Evolutionary conservation across 2,888 invertebrate species (phyloP).

Genomic region (Charanyca ferruginea): DNA sequence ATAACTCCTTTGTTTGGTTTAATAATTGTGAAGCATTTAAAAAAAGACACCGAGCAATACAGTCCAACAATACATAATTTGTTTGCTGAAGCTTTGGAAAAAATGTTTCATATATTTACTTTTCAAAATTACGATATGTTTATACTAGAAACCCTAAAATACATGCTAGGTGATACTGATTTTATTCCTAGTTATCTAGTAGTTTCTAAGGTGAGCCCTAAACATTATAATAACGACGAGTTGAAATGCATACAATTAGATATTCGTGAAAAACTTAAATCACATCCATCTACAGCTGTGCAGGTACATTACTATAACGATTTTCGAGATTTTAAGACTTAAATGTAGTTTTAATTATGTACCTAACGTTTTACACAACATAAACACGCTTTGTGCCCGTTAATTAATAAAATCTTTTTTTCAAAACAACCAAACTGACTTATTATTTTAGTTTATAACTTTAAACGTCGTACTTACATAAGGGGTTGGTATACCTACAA

Average conservation of each 20-base stretch:
- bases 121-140: background rate
- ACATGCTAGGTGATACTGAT: constrained; percentile 45
- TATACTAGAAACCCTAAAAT: constrained; percentile 37
- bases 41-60: constrained; percentile 54
- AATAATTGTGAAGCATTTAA: constrained; percentile 50
- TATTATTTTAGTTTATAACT: too few relatives aligned
- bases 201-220: constrained; percentile 33
- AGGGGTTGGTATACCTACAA: too few relatives aligned
- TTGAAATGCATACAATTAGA: constrained; percentile 34
- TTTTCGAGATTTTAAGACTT: constrained; percentile 15
- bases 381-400: too few relatives aligned
- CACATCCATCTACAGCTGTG: constrained; percentile 56
- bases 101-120: background rate
- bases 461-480: too few relatives aligned
- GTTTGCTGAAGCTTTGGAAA: constrained; percentile 48
- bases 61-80: constrained; percentile 50
- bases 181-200: constrained; percentile 50
- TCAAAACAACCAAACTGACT: too few relatives aligned
- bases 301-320: constrained; percentile 59
- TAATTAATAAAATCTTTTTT: too few relatives aligned
- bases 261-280: constrained; percentile 54
- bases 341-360: too few relatives aligned
- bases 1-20: constrained; percentile 55
- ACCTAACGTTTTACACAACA: too few relatives aligned
- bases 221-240: constrained; percentile 10